Conservation (phyloP, 2,113 vertebrate species). For the Emydocephalus ijimae region DNA sequence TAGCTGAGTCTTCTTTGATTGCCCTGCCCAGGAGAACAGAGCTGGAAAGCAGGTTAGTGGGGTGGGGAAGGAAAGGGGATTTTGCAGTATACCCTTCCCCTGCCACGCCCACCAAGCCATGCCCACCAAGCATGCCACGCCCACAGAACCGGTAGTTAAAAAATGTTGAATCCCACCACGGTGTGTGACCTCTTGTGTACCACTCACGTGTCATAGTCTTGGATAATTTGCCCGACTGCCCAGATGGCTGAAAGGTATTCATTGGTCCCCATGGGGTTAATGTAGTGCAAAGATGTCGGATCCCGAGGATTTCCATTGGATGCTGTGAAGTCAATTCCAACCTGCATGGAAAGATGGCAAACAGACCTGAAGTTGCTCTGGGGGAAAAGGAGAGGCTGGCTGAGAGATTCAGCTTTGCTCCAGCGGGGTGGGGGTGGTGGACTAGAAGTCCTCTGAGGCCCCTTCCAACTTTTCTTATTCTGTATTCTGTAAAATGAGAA, state of each 20-base stretch:
- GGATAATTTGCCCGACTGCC: constrained; percentile 97
- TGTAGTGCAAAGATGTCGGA: constrained; percentile 92
- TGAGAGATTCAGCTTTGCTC: not conserved
- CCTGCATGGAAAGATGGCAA: constrained; percentile 66
- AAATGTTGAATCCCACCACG: too few relatives aligned
- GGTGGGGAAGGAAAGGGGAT: too few relatives aligned
- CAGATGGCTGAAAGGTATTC: constrained; percentile 95
- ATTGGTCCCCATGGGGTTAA: constrained; percentile 94
- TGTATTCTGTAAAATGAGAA: not conserved
- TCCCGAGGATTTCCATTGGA: constrained; percentile 95
- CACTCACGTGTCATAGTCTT: constrained; percentile 96
- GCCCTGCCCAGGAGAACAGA: too few relatives aligned
- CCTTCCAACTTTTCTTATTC: not conserved
- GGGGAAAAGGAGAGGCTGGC: not conserved
- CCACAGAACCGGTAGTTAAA: too few relatives aligned
- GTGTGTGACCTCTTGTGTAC: rapidly evolving
- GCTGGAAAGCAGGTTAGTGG: too few relatives aligned
- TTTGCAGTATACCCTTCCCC: too few relatives aligned
- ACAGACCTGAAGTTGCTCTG: not conserved
- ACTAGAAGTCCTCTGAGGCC: not conserved
- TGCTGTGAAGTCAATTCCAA: constrained; percentile 98
- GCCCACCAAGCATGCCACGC: too few relatives aligned
- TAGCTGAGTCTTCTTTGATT: too few relatives aligned
- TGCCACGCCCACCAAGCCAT: too few relatives aligned
- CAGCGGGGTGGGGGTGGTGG: not conserved